A percentile compares a stretch with the other conserved stretches of the same genome.
Conservation (phyloP, 2,113 vertebrate species). For the Pomatorhinus ruficollis region DNA sequence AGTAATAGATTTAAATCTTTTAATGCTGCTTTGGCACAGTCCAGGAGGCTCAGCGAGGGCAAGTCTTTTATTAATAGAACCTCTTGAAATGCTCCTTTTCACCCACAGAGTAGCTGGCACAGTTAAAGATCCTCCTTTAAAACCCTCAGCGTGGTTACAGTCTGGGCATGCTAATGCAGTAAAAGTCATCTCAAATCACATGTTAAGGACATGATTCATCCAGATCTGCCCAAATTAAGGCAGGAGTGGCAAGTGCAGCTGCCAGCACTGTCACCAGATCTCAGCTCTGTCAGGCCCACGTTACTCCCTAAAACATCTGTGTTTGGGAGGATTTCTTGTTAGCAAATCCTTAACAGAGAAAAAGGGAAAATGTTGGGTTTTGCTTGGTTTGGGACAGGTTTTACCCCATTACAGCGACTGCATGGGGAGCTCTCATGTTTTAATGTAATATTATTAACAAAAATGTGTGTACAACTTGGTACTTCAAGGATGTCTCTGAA, state of each 20-base stretch:
- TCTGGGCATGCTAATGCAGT: neutral
- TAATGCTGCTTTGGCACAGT: constrained; percentile 52
- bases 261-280: constrained; percentile 52
- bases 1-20: constrained; percentile 61
- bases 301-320: constrained; percentile 47
- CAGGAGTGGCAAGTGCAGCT: constrained; percentile 37
- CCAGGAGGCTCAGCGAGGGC: neutral
- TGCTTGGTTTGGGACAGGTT: neutral
- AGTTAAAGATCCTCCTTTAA: neutral
- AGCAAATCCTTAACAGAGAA: neutral
- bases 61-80: constrained; percentile 40
- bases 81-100: neutral
- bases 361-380: neutral
- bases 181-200: constrained; percentile 2
- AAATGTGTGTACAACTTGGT: neutral
- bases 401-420: rapidly evolving
- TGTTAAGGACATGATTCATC: constrained; percentile 1
- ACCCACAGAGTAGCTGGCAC: neutral
- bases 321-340: constrained; percentile 15
- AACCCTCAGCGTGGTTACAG: neutral
- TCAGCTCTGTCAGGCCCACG: constrained; percentile 39
- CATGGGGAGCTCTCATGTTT: neutral
- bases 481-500: neutral
- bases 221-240: neutral
- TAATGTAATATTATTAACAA: neutral